Conservation (phyloP, 2,888 invertebrate species). For the Parascotia fuliginaria region DNA sequence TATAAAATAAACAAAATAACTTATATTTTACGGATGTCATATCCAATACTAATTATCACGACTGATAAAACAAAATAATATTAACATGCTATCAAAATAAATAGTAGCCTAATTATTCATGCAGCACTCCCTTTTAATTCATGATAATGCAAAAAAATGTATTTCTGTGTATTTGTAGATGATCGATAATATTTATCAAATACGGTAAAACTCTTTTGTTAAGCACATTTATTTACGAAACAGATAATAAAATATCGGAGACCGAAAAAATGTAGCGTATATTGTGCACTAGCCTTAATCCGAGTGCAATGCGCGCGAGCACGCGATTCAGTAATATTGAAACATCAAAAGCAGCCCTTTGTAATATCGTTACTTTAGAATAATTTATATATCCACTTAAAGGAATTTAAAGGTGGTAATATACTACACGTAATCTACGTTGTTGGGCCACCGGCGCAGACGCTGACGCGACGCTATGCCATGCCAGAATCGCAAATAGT, state of each 20-base stretch:
- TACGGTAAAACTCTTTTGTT: constrained; percentile 1
- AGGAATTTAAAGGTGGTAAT: constrained; percentile 6
- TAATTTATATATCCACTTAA: constrained; percentile 37
- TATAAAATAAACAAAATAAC: not conserved
- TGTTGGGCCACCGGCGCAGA: not conserved
- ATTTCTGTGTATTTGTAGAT: constrained; percentile 6
- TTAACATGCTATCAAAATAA: not conserved
- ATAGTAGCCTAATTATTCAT: not conserved
- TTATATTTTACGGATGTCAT: not conserved
- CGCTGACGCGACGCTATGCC: too few relatives aligned
- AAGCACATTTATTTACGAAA: not conserved
- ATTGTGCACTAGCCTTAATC: constrained; percentile 15
- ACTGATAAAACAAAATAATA: not conserved
- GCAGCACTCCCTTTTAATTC: not conserved
- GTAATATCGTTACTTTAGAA: constrained; percentile 45
- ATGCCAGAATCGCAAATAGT: too few relatives aligned
- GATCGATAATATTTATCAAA: constrained; percentile 7
- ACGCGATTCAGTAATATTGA: constrained; percentile 63
- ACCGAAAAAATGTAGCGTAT: not conserved
- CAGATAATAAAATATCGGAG: constrained; percentile 1
- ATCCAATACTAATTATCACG: not conserved
- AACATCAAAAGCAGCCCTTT: constrained; percentile 59
- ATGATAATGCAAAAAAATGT: not conserved
- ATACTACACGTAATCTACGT: not conserved
- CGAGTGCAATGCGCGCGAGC: constrained; percentile 53